phyloP scores from a whole-genome alignment of 1,140 invertebrate genomes.

The Penaeus japonicus region DNA sequence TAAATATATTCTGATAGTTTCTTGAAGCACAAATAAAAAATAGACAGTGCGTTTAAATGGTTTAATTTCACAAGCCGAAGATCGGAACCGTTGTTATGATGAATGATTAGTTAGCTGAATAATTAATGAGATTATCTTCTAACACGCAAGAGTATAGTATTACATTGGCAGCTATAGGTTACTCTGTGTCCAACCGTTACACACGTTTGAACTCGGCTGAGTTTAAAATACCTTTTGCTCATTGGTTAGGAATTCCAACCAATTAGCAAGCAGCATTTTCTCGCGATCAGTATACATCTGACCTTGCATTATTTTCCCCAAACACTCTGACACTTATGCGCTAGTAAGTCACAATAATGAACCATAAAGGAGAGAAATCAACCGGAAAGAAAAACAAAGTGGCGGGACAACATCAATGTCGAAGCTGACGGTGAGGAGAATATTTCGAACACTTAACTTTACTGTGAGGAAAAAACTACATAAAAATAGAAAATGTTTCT shows the following conservation, averaged over 20 bases:
- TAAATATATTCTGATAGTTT: too few species aligned
- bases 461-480: conserved; percentile 29
- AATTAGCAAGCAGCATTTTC: not conserved
- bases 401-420: not conserved
- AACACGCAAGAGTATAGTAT: too few species aligned
- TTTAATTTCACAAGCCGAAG: too few species aligned
- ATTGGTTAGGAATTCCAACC: not conserved
- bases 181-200: too few species aligned
- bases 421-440: conserved; percentile 2
- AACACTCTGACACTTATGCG: not conserved
- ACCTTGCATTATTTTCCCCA: not conserved
- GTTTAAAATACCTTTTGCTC: too few species aligned
- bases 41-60: too few species aligned
- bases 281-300: not conserved
- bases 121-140: too few species aligned
- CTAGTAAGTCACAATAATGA: conserved; percentile 7
- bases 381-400: not conserved
- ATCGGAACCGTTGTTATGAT: too few species aligned
- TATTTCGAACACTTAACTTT: conserved; percentile 37
- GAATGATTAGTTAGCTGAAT: too few species aligned
- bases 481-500: conserved; percentile 54
- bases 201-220: too few species aligned
- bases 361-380: not conserved
- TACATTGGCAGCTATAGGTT: too few species aligned
- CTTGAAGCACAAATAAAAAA: too few species aligned